phyloP scores from a whole-genome alignment of 2,113 vertebrate genomes.

The Platycercus adscitus region DNA sequence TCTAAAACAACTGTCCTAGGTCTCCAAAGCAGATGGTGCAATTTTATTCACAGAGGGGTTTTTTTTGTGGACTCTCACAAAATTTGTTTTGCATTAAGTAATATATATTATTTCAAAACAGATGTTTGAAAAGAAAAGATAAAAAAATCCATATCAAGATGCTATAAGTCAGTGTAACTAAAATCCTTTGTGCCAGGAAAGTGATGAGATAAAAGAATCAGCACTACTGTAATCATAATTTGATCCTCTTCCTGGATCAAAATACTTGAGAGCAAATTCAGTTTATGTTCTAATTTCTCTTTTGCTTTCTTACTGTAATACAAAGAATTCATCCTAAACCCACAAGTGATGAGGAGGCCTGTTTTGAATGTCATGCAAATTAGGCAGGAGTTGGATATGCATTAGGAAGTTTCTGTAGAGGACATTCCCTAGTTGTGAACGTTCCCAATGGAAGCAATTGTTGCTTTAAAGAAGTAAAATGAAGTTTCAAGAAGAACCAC shows the following conservation, averaged over 20 bases:
- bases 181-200: background rate
- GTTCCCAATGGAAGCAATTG: background rate
- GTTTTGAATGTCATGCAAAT: background rate
- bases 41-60: slow-evolving; percentile 1
- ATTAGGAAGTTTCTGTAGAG: background rate
- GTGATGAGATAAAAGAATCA: background rate
- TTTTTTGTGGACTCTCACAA: background rate
- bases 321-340: background rate
- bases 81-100: background rate
- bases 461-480: background rate
- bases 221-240: background rate
- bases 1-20: background rate
- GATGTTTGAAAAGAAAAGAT: background rate
- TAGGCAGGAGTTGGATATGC: fast-evolving
- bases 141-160: background rate
- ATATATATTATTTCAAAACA: background rate
- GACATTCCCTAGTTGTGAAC: background rate
- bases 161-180: background rate
- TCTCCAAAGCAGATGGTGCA: slow-evolving; percentile 39
- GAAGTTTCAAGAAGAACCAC: background rate
- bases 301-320: background rate
- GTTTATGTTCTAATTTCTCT: background rate
- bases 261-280: background rate
- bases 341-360: background rate
- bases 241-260: background rate